Base-by-base conservation (phyloP, 2,888 invertebrate species). In the Eristalis arbustorum region DNA sequence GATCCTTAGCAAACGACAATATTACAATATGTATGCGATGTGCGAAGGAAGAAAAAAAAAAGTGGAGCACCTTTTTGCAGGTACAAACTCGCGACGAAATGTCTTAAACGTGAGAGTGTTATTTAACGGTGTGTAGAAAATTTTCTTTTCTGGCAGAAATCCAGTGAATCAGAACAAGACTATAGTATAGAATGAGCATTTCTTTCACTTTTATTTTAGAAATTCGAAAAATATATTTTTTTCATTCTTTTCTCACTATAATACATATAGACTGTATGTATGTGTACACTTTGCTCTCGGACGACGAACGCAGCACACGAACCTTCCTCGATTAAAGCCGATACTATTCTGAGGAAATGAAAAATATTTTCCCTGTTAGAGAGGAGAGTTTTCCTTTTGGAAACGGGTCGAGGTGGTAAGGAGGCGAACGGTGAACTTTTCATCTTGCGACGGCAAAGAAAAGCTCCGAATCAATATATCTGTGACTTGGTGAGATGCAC, bases 271-370 rank as follows among this genome's bases (percentile, higher is more conserved):
- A 90, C 90, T 91, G 75, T 82, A 77, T 88, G 68, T 88, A 85
- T 89, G 78, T 82, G 81, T 88, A 84, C 87, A 88, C 89, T 89
- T 89, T 88, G 89, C 89, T 90, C 89, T 90, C 89, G 89, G 88
- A 90, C 90, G 90, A 87, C 87, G 83, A 72, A 83, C 89, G 88
- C 89, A 91, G 90, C 90, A 90, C 89, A 90, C 91, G 90, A 91
- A 93, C 93, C 93, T 92, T 92, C 91, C 91, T 91, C 90, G 91
- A 91, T 91, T 90, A 91, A 91, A 91, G 92, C 92, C 91, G 90
- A 91, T 91, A 92, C 91, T 91, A 90, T 91, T 92, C 92, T 92
- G 91, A 90, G 89, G 59, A 59, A 83, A 75, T 71, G 66, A 69
- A 78, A 87, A 83, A 67, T n/a, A n/a, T 75, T 75, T 67, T 69